Evolutionary conservation across 37 sponge, comb jelly and placozoan genomes (phyloP), one percentile per base, ranked within the genome.

Genomic region (Dysidea cf. avara): DNA sequence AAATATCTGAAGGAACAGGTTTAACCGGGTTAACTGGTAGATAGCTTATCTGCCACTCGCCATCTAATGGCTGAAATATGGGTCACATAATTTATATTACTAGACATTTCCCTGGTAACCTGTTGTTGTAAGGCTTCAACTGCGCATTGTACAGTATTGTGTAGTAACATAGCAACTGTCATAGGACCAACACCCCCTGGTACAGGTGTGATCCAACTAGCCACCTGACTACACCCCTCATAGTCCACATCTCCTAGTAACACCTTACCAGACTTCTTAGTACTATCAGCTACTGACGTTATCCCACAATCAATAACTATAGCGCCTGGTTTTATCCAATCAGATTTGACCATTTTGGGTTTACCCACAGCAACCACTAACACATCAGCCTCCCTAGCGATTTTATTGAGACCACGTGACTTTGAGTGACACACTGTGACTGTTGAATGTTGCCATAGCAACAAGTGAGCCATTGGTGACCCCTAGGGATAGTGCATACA

Each of bases 111-210:
- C 56, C 3, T 2, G n/a, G n/a, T 6, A 34, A 34, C 54, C 38
- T 77, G 47, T 51, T 49, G 36, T 61, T 20, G 20, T 25, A 55
- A 34, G 2, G 26, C 40, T 76, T 66, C 64, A 58, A 71, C 80
- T 57, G 87, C 84, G 73, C 93, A 88, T 12, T 66, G 37, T 16
- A 98, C 72, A 16, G 96, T 89, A 51, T 95, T 95, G 39, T 47
- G 60, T 90, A 98, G 81, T 56, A 98, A 61, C 99, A 98, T 98
- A 7, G 96, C 99, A 5, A 98, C 99, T 18, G 99, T 98, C 99
- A 98, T 98, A 0, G 99, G 99, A 4, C 99, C 99, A 17, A 98
- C 96, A 9, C 96, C 97, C 9, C 99, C 99, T 39, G 99, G 99
- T 13, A 98, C 96, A 17, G 99, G 99, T 34, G 99, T 95, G 14